Evolutionary conservation across 1,140 invertebrate genomes (phyloP), one percentile per base, ranked within the genome.

Genomic region (Cydia strobilella): DNA sequence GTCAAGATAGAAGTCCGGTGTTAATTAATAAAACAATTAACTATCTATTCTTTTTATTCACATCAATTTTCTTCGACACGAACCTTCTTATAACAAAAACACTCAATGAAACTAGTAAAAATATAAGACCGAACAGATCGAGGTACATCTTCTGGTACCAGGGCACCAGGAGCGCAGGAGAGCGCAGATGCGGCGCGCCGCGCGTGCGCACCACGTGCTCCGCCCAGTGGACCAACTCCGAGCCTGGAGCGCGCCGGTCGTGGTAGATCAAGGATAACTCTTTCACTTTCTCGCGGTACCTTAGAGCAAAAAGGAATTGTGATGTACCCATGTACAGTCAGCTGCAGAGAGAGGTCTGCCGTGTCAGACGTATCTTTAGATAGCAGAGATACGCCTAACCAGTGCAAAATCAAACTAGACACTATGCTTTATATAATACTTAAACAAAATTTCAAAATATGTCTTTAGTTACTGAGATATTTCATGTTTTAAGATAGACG

Each of bases 101-200:
- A 45, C 2, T 10, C 18, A 10, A 9, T 20, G 23, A 59, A 23
- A 59, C 18, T 3, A 48, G 12, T 12, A 48, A 45, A 9, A 72
- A 23, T 2, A 72, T 45, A 0, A 72, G 27, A 1, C 4, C 71
- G 4, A 27, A 1, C 6, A 72, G 42, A 6, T 72, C 71, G 42
- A 72, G 45, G 42, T 51, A 72, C 42, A 72, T 45, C 25, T 72
- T 72, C 23, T 72, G 71, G 71, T 72, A 72, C 71, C 45, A 72
- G 71, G 71, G 71, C 65, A 86, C 39, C 13, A 76, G 72, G 1
- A 85, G 76, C 0, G 76, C 79, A 7, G 86, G 79, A 0, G 87
- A 86, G 13, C 82, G 82, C 2, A 90, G 80, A 48, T 85, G 81
- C 0, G 27, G 6, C 3, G 85, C 89, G 39, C 87, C 87, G 7